These are phyloP conservation scores for Galeruca laticollis DNA, from an alignment of 2,888 invertebrate genomes.

Conservation along the genomic window DNA sequence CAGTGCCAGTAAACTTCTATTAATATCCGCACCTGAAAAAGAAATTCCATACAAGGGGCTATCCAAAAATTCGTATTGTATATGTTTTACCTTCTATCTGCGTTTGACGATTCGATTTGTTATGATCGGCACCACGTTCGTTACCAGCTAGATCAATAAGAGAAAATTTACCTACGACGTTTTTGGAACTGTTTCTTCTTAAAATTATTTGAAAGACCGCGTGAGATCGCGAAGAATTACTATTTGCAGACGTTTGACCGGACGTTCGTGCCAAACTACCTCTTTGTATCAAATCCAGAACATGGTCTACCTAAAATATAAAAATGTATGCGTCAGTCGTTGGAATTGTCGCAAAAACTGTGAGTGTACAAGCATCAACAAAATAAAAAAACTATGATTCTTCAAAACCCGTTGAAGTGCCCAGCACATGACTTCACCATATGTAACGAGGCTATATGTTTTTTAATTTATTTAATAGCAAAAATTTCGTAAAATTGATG, in stretches of 20 bases:
- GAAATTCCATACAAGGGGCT: not conserved
- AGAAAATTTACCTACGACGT: slow-evolving; percentile 96
- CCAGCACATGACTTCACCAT: too few relatives aligned
- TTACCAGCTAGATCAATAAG: slow-evolving; percentile 98
- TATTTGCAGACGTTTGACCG: slow-evolving; percentile 97
- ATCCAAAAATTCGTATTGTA: not conserved
- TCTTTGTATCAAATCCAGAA: slow-evolving; percentile 90
- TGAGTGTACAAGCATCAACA: too few relatives aligned
- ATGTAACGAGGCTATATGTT: too few relatives aligned
- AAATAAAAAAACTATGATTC: too few relatives aligned
- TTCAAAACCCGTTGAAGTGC: too few relatives aligned
- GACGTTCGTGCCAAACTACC: slow-evolving; percentile 93
- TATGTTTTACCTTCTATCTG: slow-evolving; percentile 79
- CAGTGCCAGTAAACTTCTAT: slow-evolving; percentile 93
- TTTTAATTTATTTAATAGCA: too few relatives aligned
- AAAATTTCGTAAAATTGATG: too few relatives aligned
- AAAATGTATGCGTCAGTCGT: not conserved
- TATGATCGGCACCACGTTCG: slow-evolving; percentile 99
- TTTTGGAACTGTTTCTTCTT: slow-evolving; percentile 77
- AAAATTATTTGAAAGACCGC: slow-evolving; percentile 98
- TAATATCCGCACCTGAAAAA: slow-evolving; percentile 87
- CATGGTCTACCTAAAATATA: slow-evolving; percentile 80
- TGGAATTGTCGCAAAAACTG: too few relatives aligned
- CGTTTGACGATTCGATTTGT: slow-evolving; percentile 94
- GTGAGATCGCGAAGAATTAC: slow-evolving; percentile 98